These are phyloP conservation scores for Istiophorus platypterus DNA, from an alignment of 2,113 vertebrate species.

Conservation along the genomic window DNA sequence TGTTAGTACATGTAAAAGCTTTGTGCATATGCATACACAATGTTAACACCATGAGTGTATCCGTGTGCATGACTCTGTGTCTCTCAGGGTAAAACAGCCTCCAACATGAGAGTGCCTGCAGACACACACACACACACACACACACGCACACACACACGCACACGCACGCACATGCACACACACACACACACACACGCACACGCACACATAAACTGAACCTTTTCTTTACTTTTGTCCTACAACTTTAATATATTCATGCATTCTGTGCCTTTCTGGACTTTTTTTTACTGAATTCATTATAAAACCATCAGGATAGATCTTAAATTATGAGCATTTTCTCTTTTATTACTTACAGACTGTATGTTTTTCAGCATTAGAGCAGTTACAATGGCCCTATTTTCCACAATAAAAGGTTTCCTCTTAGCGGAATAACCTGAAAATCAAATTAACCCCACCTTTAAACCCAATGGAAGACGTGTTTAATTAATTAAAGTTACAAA, in stretches of 20 bases:
- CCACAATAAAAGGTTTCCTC: not conserved
- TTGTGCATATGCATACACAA: not conserved
- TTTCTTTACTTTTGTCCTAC: too few species aligned
- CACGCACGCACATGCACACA: not conserved
- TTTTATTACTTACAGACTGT: not conserved
- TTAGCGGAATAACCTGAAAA: not conserved
- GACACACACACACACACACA: not conserved
- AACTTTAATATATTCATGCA: not conserved
- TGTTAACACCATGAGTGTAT: not conserved
- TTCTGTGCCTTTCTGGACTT: not conserved
- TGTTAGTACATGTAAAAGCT: conserved; percentile 30
- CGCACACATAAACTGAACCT: too few species aligned
- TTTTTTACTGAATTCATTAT: not conserved
- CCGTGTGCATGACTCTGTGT: not conserved
- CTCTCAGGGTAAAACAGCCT: not conserved
- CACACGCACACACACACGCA: not conserved
- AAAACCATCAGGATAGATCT: not conserved
- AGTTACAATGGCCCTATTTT: not conserved
- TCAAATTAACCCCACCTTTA: not conserved
- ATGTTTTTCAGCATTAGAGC: not conserved
- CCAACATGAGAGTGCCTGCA: not conserved
- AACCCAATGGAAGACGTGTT: not conserved
- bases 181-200: not conserved
- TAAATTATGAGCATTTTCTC: not conserved
- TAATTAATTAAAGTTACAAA: not conserved